Percentiles rank a stretch among this genome's conserved stretches.
These are phyloP conservation scores for Tenualosa thibaudeaui DNA, from an alignment of 2,797 vertebrate species.

Conservation along the genomic window DNA sequence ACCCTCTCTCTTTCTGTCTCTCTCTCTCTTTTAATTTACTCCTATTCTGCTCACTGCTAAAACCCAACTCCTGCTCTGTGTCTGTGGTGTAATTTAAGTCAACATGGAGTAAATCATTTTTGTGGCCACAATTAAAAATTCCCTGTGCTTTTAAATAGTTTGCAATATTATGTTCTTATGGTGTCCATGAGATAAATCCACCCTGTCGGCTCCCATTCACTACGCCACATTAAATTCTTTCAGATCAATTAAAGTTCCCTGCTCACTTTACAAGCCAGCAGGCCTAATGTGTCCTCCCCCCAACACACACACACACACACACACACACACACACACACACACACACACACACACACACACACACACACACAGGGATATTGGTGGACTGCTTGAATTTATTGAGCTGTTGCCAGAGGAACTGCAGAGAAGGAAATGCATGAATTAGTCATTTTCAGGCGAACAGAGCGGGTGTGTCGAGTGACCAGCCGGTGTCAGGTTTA, in stretches of 20 bases:
- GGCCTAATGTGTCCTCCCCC: constrained; percentile 65
- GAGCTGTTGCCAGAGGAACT: constrained; percentile 62
- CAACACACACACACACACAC: constrained; percentile 30
- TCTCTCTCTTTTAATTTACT: constrained; percentile 44
- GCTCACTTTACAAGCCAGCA: constrained; percentile 81
- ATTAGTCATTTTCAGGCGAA: constrained; percentile 62
- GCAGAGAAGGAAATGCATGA: constrained; percentile 55
- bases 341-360: constrained; percentile 27
- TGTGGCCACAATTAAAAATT: constrained; percentile 76
- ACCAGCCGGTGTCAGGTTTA: constrained; percentile 33
- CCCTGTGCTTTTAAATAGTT: constrained; percentile 71
- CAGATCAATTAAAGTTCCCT: constrained; percentile 83
- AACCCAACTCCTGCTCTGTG: constrained; percentile 56
- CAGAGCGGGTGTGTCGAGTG: constrained; percentile 25
- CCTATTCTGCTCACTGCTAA: constrained; percentile 51
- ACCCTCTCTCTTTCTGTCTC: background rate
- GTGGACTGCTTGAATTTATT: constrained; percentile 63
- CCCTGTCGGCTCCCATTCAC: constrained; percentile 79
- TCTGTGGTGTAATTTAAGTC: constrained; percentile 69
- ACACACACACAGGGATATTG: background rate
- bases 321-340: constrained; percentile 31
- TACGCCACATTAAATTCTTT: constrained; percentile 82
- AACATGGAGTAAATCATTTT: constrained; percentile 81
- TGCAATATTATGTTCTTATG: constrained; percentile 79
- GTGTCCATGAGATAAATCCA: constrained; percentile 76